Conservation (phyloP, 2,113 vertebrate genomes). For the Semicossyphus pulcher region DNA sequence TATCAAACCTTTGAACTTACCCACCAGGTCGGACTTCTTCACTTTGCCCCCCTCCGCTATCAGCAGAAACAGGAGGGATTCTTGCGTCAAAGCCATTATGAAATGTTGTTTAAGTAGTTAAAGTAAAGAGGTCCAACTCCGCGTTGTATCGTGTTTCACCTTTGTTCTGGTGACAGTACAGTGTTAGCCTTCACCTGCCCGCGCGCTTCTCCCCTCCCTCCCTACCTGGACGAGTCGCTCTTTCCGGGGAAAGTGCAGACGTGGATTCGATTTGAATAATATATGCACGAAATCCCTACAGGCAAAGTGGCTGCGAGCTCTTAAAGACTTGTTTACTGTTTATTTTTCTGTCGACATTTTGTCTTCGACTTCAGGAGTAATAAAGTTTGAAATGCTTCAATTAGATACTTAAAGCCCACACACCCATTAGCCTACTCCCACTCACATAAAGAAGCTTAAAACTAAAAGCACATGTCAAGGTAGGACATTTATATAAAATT, state of each 20-base stretch:
- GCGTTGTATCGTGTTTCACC: not conserved
- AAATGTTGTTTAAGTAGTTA: not conserved
- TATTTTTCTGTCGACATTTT: too few species aligned
- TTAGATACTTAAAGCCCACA: too few species aligned
- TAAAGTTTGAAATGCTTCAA: too few species aligned
- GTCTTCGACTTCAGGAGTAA: too few species aligned
- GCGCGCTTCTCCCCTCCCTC: constrained; percentile 3
- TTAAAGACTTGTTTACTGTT: too few species aligned
- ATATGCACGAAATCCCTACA: constrained; percentile 38
- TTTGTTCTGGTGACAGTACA: not conserved
- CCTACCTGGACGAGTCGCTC: constrained; percentile 56
- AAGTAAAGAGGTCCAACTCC: not conserved
- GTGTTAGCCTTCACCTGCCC: constrained; percentile 43
- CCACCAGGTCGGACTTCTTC: constrained; percentile 83
- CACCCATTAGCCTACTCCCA: too few species aligned
- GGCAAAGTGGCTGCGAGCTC: not conserved
- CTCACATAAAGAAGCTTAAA: too few species aligned
- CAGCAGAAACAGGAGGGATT: constrained; percentile 84
- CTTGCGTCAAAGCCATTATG: constrained; percentile 83
- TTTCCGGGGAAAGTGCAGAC: constrained; percentile 63
- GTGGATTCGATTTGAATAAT: constrained; percentile 73
- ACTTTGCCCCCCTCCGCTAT: constrained; percentile 82
- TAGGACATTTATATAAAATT: too few species aligned
- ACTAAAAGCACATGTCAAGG: too few species aligned
- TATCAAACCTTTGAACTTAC: constrained; percentile 81